Evolutionary conservation across 2,113 vertebrate species (phyloP).

Genomic region (Chionis minor): DNA sequence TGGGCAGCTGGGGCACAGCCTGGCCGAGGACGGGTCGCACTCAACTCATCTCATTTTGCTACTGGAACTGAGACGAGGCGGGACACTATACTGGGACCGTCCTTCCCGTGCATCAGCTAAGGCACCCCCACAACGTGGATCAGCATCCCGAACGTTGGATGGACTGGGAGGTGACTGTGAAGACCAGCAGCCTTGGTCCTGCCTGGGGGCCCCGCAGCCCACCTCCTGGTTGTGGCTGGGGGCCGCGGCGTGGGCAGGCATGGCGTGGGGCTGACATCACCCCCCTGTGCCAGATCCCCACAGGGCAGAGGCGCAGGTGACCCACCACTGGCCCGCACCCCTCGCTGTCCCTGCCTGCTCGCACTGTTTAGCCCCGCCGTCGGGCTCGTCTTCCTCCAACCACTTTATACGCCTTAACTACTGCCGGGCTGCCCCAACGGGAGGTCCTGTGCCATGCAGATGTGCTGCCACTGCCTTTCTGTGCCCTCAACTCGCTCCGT

Average conservation of each 20-base stretch:
- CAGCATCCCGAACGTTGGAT: accelerated
- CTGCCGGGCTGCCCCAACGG: accelerated
- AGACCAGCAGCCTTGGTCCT: not conserved
- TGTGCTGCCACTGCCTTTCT: not conserved
- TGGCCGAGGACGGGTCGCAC: not conserved
- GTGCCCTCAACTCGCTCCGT: accelerated
- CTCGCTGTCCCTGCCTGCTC: not conserved
- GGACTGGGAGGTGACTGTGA: not conserved
- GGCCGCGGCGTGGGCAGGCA: accelerated
- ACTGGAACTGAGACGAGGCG: not conserved
- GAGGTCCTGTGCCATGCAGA: accelerated
- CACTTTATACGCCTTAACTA: not conserved
- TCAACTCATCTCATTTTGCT: not conserved
- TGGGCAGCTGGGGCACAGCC: not conserved
- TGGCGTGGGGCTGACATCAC: not conserved
- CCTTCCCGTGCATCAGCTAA: not conserved
- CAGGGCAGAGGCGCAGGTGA: not conserved
- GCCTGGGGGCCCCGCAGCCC: not conserved
- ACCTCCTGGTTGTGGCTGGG: not conserved
- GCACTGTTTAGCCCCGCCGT: accelerated
- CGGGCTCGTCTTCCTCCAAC: not conserved
- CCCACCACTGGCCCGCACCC: not conserved
- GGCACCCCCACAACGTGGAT: not conserved
- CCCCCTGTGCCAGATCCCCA: accelerated
- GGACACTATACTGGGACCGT: not conserved